Evolutionary conservation across 2,113 vertebrate species (phyloP), one percentile per base, ranked within the genome.

Genomic region (Misgurnus mizolepis): DNA sequence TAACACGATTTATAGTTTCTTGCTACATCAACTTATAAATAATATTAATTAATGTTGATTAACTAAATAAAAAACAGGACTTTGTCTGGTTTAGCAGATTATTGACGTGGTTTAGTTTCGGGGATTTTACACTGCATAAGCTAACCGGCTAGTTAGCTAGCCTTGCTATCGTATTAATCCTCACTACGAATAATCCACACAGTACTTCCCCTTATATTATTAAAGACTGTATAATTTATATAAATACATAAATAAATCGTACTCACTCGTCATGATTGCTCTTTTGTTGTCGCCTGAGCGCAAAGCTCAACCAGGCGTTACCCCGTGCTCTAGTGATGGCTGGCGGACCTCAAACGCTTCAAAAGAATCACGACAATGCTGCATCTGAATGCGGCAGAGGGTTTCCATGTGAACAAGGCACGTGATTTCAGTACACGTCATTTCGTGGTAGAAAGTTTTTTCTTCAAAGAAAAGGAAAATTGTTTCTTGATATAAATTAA

Each of bases 221-320:
- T 3, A 53, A 34, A 53, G 15, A 17, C 17, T 7, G 50, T 18
- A 39, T 41, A 12, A 62, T 40, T 7, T 55, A 27, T 18, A 50
- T 2, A 18, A 18, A 53, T 49, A 8, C 64, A 7, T 0, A 53
- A 77, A 66, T 50, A 5, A 77, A 41, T 8, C 15, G 6, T 50
- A 65, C 62, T 18, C 27, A 77, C 74, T 77, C 34, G 74, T 77
- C 74, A 77, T 77, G 74, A 15, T 66, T 53, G 11, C 27, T 66
- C 62, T 77, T 66, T 53, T 41, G 10, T 41, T 55, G 62, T 66
- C 74, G 74, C 74, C 47, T 18, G 62, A 76, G 74, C 74, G 47
- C 49, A 66, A 66, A 66, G 62, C 74, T 66, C 74, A 55, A 66
- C 47, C 62, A 12, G 47, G 74, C 62, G 74, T 41, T 41, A 66